A percentile compares a stretch with the other conserved stretches of the same genome.
Conservation (phyloP, 2,113 vertebrate genomes). For the Calonectris borealis region DNA sequence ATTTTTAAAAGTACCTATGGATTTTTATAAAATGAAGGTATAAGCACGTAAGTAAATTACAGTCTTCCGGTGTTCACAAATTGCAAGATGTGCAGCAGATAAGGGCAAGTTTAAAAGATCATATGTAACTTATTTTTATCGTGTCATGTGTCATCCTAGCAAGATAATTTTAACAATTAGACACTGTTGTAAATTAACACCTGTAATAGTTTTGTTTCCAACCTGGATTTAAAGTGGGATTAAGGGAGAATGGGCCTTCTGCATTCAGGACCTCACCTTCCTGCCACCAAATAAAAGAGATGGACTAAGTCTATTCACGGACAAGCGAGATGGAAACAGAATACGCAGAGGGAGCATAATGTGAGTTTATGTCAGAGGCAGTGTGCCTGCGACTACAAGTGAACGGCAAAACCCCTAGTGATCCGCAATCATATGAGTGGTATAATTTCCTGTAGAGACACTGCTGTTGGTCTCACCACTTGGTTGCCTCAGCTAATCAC, state of each 20-base stretch:
- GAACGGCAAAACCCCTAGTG: not conserved
- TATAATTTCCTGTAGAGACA: not conserved
- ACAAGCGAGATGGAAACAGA: not conserved
- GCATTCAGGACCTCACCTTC: not conserved
- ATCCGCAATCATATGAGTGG: not conserved
- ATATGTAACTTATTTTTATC: not conserved
- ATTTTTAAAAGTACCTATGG: not conserved
- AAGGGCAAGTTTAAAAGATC: not conserved
- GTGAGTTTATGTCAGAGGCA: not conserved
- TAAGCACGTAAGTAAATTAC: slow-evolving; percentile 1
- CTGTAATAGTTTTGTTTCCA: not conserved
- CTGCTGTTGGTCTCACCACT: slow-evolving; percentile 2
- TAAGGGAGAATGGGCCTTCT: not conserved
- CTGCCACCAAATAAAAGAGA: not conserved
- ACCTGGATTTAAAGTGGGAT: not conserved
- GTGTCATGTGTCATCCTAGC: not conserved
- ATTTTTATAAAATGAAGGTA: slow-evolving; percentile 20
- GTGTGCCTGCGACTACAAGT: not conserved
- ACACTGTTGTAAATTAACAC: not conserved
- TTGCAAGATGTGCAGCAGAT: not conserved
- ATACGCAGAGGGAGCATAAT: not conserved
- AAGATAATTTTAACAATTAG: not conserved
- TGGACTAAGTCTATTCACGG: fast-evolving
- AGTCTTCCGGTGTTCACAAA: slow-evolving; percentile 6
- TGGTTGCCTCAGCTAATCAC: slow-evolving; percentile 1